Evolutionary conservation across 1,140 invertebrate species (phyloP), one percentile per base, ranked within the genome.

Genomic region (Habropoda laboriosa): DNA sequence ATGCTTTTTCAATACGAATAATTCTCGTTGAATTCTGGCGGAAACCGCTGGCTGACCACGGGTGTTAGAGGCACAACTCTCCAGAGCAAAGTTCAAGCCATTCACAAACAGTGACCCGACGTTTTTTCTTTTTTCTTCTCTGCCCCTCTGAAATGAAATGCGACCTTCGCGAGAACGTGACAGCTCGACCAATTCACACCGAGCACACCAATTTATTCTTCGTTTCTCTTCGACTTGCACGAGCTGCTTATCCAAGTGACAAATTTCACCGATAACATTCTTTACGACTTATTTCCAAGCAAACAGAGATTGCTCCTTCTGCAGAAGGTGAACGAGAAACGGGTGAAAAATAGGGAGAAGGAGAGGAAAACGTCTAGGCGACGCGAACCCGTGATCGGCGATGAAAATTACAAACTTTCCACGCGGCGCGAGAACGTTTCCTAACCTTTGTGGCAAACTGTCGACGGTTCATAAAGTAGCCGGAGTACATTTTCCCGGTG

Each of bases 371-470:
- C 16, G 13, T 10, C 53, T 21, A 38, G 21, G 12, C 30, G 67
- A 24, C 53, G 3, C 53, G 68, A 32, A 30, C 53, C n/a, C 53
- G 24, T 47, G 38, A 45, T 13, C 42, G 24, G 38, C 18, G 32
- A 10, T 47, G 42, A 77, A 40, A 58, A 49, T 60, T 60, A 40
- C n/a, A 40, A 77, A 77, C 75, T 60, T 67, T 67, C 38, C 73
- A 63, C 35, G 27, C 45, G 24, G 45, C 18, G 49, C n/a, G 27
- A 35, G 49, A 53, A 74, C 55, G 13, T 72, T 49, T 75, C 13
- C 55, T 42, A 78, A 71, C 67, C 42, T 42, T 30, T 61, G 51
- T 51, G 61, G 30, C 35, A 21, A 21, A 51, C n/a, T n/a, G 21
- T 30, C 18, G 24, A 60, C 75, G 75, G 53, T 58, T 16, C 53